phyloP scores from a whole-genome alignment of 2,113 vertebrate species.

The Charina bottae region DNA sequence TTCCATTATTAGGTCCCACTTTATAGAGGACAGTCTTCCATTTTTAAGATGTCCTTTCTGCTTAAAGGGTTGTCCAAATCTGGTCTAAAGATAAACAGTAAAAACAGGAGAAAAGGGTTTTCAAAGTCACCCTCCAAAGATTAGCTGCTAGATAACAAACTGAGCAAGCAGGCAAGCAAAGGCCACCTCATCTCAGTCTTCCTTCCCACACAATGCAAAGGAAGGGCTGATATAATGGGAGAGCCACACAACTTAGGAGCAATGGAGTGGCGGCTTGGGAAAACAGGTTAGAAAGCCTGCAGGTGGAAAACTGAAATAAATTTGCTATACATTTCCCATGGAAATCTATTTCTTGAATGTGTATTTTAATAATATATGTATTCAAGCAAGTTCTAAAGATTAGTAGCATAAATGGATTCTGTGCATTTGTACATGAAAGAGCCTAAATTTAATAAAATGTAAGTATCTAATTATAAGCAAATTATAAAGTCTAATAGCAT shows the following conservation, averaged over 20 bases:
- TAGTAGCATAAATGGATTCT: not conserved
- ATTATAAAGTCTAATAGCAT: not conserved
- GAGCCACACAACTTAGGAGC: not conserved
- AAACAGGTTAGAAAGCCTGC: not conserved
- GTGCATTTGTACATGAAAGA: not conserved
- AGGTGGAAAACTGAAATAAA: not conserved
- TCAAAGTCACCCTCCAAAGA: not conserved
- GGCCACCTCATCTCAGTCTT: not conserved
- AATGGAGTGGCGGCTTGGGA: not conserved
- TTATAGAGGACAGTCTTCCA: no score
- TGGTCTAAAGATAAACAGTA: no score
- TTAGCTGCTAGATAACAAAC: not conserved
- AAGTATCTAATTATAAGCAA: conserved; percentile 8
- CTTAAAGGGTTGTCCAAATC: no score
- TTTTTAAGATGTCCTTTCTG: no score
- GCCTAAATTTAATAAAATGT: conserved; percentile 16
- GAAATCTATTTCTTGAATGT: not conserved
- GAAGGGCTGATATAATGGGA: not conserved
- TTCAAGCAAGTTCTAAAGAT: not conserved
- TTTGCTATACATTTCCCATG: not conserved
- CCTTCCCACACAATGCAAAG: not conserved
- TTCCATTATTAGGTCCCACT: no score
- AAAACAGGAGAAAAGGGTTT: not conserved
- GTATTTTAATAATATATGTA: not conserved
- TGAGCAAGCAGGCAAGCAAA: not conserved